Evolutionary conservation across 2,888 invertebrate genomes (phyloP), one percentile per base, ranked within the genome.

Genomic region (Caenorhabditis sp.): DNA sequence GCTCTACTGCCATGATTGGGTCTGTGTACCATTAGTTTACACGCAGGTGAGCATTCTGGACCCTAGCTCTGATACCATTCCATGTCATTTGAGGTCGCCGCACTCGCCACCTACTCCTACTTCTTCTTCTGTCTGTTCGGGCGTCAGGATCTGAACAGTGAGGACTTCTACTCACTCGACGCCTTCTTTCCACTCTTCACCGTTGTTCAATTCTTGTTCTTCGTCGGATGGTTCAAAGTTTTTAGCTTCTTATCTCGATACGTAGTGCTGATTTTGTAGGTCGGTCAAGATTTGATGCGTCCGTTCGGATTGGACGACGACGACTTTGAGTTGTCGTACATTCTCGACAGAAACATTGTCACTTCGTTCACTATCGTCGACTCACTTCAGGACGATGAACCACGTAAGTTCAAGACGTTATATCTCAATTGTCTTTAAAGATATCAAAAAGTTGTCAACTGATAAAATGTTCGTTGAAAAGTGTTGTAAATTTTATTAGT

Each of bases 81-180:
- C n/a, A n/a, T n/a, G n/a, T n/a, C n/a, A n/a, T n/a, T n/a, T n/a
- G n/a, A n/a, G 82, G 90, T 90, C 9, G 89, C 89, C 6, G 90
- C 90, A 0, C 80, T 90, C 45, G 88, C 90, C 15, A 89, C 89
- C 8, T 89, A 90, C 70, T 89, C 88, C 13, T 90, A 88, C 74
- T 90, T 90, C 79, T 88, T 87, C 13, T 87, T 90, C 39, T 89
- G 89, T 65, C 82, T 90, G 35, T 83, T 90, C 20, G 89, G 89
- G 9, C 84, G 90, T 5, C 90, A 90, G 73, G 39, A 65, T 41
- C 20, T 79, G 45, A 61, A 58, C 41, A 32, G 52, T 1, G 61
- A 66, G 11, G 79, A 74, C 37, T 50, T 65, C n/a, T 66, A 65
- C 17, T 71, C 62, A n/a, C 65, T 84, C 0, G 84, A 84, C 50